Percentiles rank a stretch among this genome's conserved stretches.
Evolutionary conservation across 2,113 vertebrate genomes (phyloP).

Genomic region (Cyphotilapia sp.): DNA sequence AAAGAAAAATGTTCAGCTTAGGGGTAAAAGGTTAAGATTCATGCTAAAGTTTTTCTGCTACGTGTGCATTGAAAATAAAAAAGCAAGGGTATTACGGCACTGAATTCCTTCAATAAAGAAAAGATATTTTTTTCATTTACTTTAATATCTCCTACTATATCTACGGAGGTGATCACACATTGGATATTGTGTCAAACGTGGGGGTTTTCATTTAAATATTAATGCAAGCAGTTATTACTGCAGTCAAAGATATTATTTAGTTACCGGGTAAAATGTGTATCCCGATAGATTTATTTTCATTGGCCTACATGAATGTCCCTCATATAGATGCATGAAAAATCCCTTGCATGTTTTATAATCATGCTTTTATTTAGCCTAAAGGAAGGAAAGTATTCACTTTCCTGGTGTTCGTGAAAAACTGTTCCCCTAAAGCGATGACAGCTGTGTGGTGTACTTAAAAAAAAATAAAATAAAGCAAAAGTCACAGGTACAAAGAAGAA

Average conservation of each 20-base stretch:
- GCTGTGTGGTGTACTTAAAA: slow-evolving; percentile 20
- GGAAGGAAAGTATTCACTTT: background rate
- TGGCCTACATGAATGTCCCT: background rate
- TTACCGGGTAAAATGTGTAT: background rate
- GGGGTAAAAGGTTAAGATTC: background rate
- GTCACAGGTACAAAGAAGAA: slow-evolving; percentile 37
- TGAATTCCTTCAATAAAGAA: background rate
- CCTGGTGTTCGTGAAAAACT: slow-evolving; percentile 3
- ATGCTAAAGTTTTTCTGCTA: background rate
- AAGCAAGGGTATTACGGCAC: background rate
- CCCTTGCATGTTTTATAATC: background rate
- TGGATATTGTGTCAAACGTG: background rate
- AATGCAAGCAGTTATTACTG: background rate
- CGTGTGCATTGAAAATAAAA: background rate
- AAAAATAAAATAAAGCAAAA: slow-evolving; percentile 21
- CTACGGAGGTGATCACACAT: background rate
- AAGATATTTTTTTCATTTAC: fast-evolving
- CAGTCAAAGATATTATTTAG: background rate
- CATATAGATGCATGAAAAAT: background rate
- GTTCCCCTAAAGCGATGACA: slow-evolving; percentile 7
- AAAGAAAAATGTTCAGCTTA: background rate
- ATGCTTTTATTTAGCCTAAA: background rate
- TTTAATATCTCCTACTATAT: background rate
- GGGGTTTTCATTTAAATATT: background rate
- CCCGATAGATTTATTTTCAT: background rate